Conservation (phyloP, 2,797 vertebrate species). For the Taenioides sp. region DNA sequence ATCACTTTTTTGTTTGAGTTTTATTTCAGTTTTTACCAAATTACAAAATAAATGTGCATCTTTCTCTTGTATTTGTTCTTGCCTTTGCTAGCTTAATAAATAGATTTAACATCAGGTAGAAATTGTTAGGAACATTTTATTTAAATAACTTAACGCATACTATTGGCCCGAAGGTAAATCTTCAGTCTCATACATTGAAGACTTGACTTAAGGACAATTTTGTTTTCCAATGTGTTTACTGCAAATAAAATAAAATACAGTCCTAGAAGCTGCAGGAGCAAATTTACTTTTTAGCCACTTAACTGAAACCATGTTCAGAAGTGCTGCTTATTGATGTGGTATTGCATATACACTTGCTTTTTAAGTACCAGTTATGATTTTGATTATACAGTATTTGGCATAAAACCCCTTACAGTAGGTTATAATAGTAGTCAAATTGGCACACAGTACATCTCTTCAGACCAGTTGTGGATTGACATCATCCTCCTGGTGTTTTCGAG, state of each 20-base stretch:
- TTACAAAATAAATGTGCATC: slow-evolving; percentile 56
- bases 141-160: slow-evolving; percentile 32
- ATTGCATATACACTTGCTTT: slow-evolving; percentile 7
- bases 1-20: slow-evolving; percentile 25
- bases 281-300: not conserved
- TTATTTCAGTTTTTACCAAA: slow-evolving; percentile 30
- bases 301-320: slow-evolving; percentile 4
- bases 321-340: not conserved
- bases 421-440: not conserved
- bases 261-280: not conserved
- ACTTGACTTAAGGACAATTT: not conserved
- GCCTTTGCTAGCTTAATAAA: not conserved
- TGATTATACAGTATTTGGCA: slow-evolving; percentile 3
- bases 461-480: slow-evolving; percentile 64
- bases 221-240: not conserved
- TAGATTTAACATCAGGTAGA: not conserved
- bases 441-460: slow-evolving; percentile 38
- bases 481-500: slow-evolving; percentile 67
- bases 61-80: slow-evolving; percentile 15
- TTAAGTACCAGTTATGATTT: not conserved
- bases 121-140: slow-evolving; percentile 54
- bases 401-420: slow-evolving; percentile 1
- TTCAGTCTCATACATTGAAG: not conserved
- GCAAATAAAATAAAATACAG: slow-evolving; percentile 6
- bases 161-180: not conserved